phyloP scores from a whole-genome alignment of 2,888 invertebrate species.

The Clusia tigrina region DNA sequence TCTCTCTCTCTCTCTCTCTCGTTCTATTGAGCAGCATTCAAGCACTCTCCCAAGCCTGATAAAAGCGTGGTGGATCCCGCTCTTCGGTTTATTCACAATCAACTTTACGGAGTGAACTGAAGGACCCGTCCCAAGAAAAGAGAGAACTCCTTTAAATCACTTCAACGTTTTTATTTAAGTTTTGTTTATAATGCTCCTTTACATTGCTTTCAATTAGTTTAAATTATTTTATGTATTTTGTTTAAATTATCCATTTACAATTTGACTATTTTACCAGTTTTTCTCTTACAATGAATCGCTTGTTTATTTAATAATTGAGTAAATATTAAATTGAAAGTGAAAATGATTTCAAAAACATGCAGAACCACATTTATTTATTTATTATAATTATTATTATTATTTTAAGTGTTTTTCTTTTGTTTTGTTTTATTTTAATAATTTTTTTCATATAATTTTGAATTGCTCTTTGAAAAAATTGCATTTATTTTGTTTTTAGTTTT shows the following conservation, averaged over 20 bases:
- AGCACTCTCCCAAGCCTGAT: too few species aligned
- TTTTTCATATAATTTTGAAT: neutral
- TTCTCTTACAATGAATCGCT: neutral
- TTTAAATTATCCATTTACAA: conserved; percentile 14
- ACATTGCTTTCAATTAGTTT: conserved; percentile 7
- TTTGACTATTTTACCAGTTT: neutral
- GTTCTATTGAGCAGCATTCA: too few species aligned
- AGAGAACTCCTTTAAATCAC: conserved; percentile 1
- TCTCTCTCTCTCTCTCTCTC: too few species aligned
- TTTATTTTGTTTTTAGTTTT: too few species aligned
- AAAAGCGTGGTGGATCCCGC: too few species aligned
- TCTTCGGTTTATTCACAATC: too few species aligned
- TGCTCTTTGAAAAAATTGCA: too few species aligned
- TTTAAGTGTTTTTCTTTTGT: neutral
- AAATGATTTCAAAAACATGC: conserved; percentile 1
- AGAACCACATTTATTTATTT: neutral
- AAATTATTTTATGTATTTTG: too few species aligned
- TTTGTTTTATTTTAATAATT: neutral
- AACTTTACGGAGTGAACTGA: too few species aligned
- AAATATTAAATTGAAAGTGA: neutral
- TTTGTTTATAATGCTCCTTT: neutral
- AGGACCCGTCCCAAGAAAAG: too few species aligned
- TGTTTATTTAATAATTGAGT: neutral
- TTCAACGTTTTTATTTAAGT: conserved; percentile 16
- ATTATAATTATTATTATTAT: neutral